Percentiles rank a stretch among this genome's conserved stretches.
Conservation (phyloP, 2,888 invertebrate genomes). For the Acleris laterana region DNA sequence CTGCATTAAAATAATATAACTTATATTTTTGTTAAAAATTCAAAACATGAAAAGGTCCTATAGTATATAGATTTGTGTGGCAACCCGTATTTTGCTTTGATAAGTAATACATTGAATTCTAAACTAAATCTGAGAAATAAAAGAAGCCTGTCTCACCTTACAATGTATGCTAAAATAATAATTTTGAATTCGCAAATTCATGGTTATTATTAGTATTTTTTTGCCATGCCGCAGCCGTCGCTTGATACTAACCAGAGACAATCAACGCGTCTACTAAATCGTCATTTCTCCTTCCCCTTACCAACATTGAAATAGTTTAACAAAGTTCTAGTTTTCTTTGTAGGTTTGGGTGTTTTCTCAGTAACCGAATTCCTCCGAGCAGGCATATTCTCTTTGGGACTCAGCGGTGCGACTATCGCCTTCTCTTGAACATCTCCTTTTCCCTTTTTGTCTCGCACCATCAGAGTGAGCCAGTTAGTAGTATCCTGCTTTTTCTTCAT, state of each 20-base stretch:
- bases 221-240: too few species aligned
- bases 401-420: slow-evolving; percentile 46
- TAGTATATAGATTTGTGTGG: too few species aligned
- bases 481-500: slow-evolving; percentile 85
- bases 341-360: slow-evolving; percentile 57
- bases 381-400: slow-evolving; percentile 60
- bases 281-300: slow-evolving; percentile 53
- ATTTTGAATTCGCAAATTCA: too few species aligned
- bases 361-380: slow-evolving; percentile 56
- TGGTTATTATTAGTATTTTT: too few species aligned
- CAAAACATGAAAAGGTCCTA: too few species aligned
- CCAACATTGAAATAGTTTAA: slow-evolving; percentile 68
- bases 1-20: too few species aligned
- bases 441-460: slow-evolving; percentile 54
- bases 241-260: background rate
- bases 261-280: slow-evolving; percentile 20
- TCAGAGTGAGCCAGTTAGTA: slow-evolving; percentile 88
- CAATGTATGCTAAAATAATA: too few species aligned
- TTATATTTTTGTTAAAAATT: too few species aligned
- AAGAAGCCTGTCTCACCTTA: too few species aligned
- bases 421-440: slow-evolving; percentile 41
- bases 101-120: too few species aligned
- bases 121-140: too few species aligned
- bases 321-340: slow-evolving; percentile 58
- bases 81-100: too few species aligned